A percentile compares a stretch with the other conserved stretches of the same genome.
Evolutionary conservation across 2,888 invertebrate species (phyloP).

Genomic region (Sphaerophoria taeniata): DNA sequence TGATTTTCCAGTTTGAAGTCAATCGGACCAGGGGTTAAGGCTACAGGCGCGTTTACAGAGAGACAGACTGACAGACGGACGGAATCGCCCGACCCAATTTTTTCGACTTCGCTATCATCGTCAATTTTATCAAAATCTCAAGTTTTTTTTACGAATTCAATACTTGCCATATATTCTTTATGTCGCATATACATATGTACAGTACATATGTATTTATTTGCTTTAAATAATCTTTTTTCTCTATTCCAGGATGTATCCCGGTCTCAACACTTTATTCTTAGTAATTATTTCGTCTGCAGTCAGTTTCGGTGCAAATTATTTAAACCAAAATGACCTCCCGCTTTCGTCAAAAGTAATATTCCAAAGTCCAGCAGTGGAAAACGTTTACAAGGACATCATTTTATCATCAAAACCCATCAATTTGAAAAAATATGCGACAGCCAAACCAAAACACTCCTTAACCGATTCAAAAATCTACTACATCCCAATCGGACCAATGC

Average conservation of each 20-base stretch:
- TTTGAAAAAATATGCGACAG: slow-evolving; percentile 79
- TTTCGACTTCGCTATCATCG: too few species aligned
- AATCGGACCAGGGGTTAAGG: too few species aligned
- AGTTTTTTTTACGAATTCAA: too few species aligned
- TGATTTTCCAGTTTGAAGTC: too few species aligned
- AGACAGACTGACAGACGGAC: too few species aligned
- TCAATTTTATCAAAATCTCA: too few species aligned
- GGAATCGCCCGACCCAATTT: too few species aligned
- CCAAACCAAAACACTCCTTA: slow-evolving; percentile 80
- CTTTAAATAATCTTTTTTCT: too few species aligned
- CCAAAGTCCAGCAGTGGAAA: slow-evolving; percentile 80
- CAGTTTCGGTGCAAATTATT: slow-evolving; percentile 39
- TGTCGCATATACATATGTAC: too few species aligned
- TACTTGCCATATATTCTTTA: too few species aligned
- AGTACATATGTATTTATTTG: too few species aligned
- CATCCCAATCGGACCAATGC: slow-evolving; percentile 92
- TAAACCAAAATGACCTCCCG: slow-evolving; percentile 50
- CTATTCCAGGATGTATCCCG: slow-evolving; percentile 49
- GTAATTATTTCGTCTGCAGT: slow-evolving; percentile 21
- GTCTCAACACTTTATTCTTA: slow-evolving; percentile 36
- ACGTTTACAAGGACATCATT: slow-evolving; percentile 80
- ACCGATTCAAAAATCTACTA: slow-evolving; percentile 93
- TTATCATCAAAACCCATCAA: slow-evolving; percentile 80
- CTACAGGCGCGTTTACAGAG: too few species aligned
- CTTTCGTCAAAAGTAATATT: slow-evolving; percentile 77